Conservation (phyloP, 2,888 invertebrate genomes). For the Noctua janthe region DNA sequence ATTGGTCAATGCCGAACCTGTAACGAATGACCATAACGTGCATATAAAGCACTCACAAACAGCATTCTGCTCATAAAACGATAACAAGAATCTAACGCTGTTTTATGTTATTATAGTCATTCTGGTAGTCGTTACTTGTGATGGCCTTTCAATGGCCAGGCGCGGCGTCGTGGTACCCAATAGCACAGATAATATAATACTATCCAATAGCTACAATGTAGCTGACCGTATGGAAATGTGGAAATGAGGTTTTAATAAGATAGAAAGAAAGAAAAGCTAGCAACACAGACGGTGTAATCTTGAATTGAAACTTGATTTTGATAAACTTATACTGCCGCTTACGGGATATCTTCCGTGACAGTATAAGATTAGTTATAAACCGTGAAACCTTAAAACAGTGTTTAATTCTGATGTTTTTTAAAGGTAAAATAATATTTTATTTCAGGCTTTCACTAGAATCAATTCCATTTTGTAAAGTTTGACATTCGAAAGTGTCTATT, state of each 20-base stretch:
- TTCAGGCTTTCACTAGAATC: too few relatives aligned
- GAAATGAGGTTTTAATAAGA: background rate
- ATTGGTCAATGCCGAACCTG: conserved; percentile 28
- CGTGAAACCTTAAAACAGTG: too few relatives aligned
- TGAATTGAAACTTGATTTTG: background rate
- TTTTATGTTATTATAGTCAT: conserved; percentile 37
- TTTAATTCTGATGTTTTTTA: background rate
- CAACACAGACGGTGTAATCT: background rate
- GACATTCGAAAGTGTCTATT: too few relatives aligned
- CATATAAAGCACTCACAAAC: conserved; percentile 29
- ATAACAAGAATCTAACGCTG: conserved; percentile 36
- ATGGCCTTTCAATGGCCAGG: conserved; percentile 34
- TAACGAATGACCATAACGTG: conserved; percentile 30
- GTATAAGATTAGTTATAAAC: too few relatives aligned
- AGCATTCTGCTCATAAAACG: conserved; percentile 25
- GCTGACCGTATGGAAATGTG: conserved; percentile 10
- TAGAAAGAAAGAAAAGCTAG: background rate
- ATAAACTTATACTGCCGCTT: too few relatives aligned
- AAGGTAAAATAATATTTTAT: too few relatives aligned
- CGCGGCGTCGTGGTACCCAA: conserved; percentile 15
- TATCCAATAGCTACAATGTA: background rate
- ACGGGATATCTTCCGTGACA: too few relatives aligned
- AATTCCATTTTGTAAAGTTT: background rate
- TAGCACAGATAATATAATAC: too few relatives aligned
- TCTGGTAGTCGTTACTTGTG: conserved; percentile 23